Percentiles rank a stretch among this genome's conserved stretches.
Conservation (phyloP, 2,113 vertebrate species). For the Pygoscelis antarcticus region DNA sequence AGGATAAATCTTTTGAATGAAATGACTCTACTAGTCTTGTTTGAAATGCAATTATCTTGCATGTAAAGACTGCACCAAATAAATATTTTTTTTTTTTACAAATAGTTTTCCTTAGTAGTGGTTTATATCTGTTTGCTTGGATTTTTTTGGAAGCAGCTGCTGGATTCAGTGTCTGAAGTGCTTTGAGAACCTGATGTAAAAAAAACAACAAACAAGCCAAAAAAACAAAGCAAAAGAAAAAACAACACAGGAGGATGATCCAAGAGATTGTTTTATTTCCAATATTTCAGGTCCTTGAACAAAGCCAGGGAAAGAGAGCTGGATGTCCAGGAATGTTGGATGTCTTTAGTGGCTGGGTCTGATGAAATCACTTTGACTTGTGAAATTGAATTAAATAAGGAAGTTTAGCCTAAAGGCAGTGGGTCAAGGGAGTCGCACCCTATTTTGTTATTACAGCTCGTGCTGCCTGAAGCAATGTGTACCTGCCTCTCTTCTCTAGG, state of each 20-base stretch:
- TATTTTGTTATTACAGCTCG: not conserved
- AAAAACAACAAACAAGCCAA: not conserved
- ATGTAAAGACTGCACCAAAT: constrained; percentile 42
- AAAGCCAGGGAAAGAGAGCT: not conserved
- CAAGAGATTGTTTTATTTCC: not conserved
- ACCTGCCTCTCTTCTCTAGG: not conserved
- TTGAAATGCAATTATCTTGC: constrained; percentile 27
- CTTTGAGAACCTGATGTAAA: not conserved
- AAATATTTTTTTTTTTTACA: constrained; percentile 25
- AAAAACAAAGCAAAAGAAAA: not conserved
- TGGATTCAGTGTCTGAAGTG: not conserved
- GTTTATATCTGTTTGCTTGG: not conserved
- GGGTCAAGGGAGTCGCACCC: not conserved
- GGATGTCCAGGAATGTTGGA: not conserved
- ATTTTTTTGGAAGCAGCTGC: not conserved
- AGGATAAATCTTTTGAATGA: constrained; percentile 10
- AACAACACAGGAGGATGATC: not conserved
- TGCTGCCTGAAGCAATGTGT: not conserved
- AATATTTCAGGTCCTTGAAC: not conserved
- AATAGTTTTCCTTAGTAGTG: not conserved
- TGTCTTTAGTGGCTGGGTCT: not conserved
- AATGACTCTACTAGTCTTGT: constrained; percentile 5
- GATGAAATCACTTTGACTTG: not conserved
- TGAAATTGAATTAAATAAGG: not conserved
- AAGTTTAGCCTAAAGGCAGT: not conserved